These are phyloP conservation scores for Lates japonicus DNA, from an alignment of 2,797 vertebrate species.

Conservation along the genomic window DNA sequence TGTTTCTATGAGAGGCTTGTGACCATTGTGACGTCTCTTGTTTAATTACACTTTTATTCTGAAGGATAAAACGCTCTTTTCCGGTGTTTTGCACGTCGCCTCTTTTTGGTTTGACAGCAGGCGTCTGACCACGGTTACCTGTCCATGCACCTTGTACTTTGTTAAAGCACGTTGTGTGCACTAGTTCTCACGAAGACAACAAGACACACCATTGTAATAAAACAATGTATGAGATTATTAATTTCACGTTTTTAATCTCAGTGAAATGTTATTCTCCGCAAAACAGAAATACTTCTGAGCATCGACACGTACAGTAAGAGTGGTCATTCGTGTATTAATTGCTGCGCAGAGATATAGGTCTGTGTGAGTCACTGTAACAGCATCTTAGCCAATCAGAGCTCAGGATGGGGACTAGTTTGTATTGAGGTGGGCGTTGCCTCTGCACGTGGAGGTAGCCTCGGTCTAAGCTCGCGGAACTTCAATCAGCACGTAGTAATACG, in stretches of 20 bases:
- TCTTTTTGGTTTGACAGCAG: slow-evolving; percentile 1
- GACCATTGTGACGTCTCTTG: no score
- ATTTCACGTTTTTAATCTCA: background rate
- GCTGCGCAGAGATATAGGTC: background rate
- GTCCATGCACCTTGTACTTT: background rate
- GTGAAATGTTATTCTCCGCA: background rate
- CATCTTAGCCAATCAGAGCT: slow-evolving; percentile 44
- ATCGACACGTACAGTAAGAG: background rate
- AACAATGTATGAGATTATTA: background rate
- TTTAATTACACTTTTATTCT: slow-evolving; percentile 51
- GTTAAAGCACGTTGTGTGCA: background rate
- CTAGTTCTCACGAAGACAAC: background rate
- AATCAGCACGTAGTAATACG: no score
- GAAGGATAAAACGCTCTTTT: background rate
- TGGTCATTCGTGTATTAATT: background rate
- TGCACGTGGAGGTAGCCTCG: slow-evolving; percentile 30
- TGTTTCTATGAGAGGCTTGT: no score
- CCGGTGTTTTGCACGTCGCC: background rate
- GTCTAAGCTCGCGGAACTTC: background rate
- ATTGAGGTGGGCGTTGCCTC: slow-evolving; percentile 73
- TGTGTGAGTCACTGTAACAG: background rate
- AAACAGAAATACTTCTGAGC: background rate
- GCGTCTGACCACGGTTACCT: background rate
- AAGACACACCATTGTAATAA: background rate
- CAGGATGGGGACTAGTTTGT: background rate